Evolutionary conservation across 2,797 vertebrate species (phyloP).

Genomic region (Calcarius lapponicus): DNA sequence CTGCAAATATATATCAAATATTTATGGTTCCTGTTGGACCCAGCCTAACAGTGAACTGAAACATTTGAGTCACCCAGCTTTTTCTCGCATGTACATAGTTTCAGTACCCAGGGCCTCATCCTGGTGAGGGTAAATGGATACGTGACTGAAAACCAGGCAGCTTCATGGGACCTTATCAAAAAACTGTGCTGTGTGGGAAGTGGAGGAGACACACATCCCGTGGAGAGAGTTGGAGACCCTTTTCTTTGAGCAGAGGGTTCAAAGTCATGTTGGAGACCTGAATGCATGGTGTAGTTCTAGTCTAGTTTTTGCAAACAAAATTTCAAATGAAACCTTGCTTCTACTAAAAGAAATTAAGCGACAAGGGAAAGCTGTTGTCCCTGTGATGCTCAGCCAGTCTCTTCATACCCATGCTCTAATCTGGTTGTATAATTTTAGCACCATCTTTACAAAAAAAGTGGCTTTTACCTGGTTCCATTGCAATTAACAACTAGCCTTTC

Average conservation of each 20-base stretch:
- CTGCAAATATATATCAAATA: neutral
- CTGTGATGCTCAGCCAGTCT: neutral
- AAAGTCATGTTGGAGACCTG: neutral
- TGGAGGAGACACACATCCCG: neutral
- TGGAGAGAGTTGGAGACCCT: neutral
- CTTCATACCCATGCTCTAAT: neutral
- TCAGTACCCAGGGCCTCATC: neutral
- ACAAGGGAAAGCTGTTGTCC: neutral
- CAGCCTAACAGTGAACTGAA: neutral
- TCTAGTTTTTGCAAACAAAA: neutral
- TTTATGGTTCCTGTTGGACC: neutral
- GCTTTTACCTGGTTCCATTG: neutral
- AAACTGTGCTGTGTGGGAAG: neutral
- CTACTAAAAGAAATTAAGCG: neutral
- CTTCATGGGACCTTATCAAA: neutral
- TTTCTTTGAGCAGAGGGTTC: neutral
- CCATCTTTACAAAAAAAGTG: neutral
- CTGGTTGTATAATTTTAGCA: neutral
- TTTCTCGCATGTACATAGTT: neutral
- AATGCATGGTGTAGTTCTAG: neutral
- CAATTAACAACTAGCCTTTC: neutral
- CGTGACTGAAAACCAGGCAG: neutral
- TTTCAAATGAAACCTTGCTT: neutral
- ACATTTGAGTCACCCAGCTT: neutral
- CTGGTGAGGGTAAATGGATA: fast-evolving